Percentiles rank a stretch among this genome's conserved stretches.
Conservation (phyloP, 2,113 vertebrate species). For the Polyodon spathula region DNA sequence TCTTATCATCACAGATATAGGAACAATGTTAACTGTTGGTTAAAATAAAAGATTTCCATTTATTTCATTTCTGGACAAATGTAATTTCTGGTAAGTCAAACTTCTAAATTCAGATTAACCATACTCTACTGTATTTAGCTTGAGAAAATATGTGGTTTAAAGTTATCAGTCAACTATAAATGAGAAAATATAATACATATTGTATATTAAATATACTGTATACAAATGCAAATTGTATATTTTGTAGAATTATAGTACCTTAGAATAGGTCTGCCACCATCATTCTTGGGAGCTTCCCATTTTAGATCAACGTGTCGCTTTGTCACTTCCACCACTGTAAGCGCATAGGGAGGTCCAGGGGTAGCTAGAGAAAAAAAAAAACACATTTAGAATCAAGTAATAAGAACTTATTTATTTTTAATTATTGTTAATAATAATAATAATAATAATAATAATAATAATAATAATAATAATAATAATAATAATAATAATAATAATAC, state of each 20-base stretch:
- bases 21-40: no score
- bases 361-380: conserved; percentile 62
- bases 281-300: conserved; percentile 92
- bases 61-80: no score
- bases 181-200: no score
- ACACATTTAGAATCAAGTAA: neutral
- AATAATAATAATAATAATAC: conserved; percentile 24
- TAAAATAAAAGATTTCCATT: no score
- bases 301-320: conserved; percentile 92
- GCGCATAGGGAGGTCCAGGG: conserved; percentile 87
- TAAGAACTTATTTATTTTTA: neutral
- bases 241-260: conserved; percentile 52
- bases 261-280: conserved; percentile 88
- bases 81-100: no score
- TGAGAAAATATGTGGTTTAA: no score
- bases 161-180: no score
- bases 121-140: no score
- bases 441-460: neutral
- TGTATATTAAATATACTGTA: neutral
- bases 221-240: neutral
- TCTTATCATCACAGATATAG: no score
- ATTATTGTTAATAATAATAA: no score
- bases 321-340: conserved; percentile 81
- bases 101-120: no score
- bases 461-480: neutral